phyloP scores from a whole-genome alignment of 2,888 invertebrate species.

The Spicauda simplicius region DNA sequence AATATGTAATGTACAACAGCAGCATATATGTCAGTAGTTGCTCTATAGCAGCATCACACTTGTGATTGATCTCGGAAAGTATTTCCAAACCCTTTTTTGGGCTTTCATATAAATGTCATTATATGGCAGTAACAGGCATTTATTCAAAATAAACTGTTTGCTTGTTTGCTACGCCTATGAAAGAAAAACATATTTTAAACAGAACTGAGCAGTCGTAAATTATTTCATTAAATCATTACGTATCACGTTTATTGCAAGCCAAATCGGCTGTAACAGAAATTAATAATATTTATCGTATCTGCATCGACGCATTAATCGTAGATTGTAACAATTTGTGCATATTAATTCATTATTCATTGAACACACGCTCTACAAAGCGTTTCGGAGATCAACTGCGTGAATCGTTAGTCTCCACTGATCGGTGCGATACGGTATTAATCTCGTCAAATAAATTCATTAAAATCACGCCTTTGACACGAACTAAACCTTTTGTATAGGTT shows the following conservation, averaged over 20 bases:
- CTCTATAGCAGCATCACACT: too few relatives aligned
- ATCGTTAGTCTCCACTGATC: background rate
- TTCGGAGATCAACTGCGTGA: slow-evolving; percentile 2
- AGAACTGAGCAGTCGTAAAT: background rate
- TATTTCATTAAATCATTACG: slow-evolving; percentile 1
- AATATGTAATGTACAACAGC: too few relatives aligned
- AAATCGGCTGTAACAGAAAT: slow-evolving; percentile 17
- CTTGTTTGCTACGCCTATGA: too few relatives aligned
- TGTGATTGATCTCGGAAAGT: too few relatives aligned
- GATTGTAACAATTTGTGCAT: slow-evolving; percentile 23
- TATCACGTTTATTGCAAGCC: background rate
- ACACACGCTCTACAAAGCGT: slow-evolving; percentile 14
- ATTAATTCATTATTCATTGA: slow-evolving; percentile 25
- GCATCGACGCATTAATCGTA: slow-evolving; percentile 18
- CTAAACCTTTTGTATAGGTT: too few relatives aligned
- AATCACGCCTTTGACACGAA: too few relatives aligned
- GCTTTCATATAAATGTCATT: too few relatives aligned
- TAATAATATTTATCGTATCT: slow-evolving; percentile 28
- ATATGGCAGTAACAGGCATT: too few relatives aligned
- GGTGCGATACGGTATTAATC: background rate
- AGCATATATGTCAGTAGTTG: too few relatives aligned
- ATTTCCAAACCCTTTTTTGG: too few relatives aligned
- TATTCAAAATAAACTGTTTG: too few relatives aligned
- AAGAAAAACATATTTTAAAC: too few relatives aligned
- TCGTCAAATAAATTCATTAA: background rate